Conservation (phyloP, 37 sponge, comb jelly and placozoan genomes). For the Tethya wilhelma region DNA sequence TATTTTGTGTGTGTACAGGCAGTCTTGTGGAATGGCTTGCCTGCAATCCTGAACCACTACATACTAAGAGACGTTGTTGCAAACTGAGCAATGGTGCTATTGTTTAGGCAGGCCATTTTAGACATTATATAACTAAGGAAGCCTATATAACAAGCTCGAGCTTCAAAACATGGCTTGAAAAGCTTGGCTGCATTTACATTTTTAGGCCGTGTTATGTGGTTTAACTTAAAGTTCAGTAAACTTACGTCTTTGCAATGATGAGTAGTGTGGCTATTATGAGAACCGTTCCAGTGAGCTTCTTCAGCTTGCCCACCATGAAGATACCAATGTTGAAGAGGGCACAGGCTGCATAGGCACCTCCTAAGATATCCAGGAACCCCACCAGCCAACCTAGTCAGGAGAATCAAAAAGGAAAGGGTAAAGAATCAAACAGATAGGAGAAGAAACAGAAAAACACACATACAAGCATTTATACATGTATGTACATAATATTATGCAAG, state of each 20-base stretch:
- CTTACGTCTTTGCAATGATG: slow-evolving; percentile 59
- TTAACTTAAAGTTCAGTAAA: background rate
- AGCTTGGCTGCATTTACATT: no score
- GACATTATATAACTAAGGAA: no score
- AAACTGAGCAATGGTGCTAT: no score
- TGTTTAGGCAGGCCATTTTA: no score
- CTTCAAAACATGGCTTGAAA: no score
- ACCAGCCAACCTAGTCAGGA: slow-evolving; percentile 33
- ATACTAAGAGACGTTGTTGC: no score
- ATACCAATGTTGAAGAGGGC: slow-evolving; percentile 74
- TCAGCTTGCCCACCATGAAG: slow-evolving; percentile 79
- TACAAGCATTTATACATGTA: background rate
- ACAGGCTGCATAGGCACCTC: slow-evolving; percentile 66
- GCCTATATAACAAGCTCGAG: no score
- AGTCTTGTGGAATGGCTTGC: no score
- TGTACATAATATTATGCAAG: background rate
- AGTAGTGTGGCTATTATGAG: slow-evolving; percentile 44
- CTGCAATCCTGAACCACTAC: no score
- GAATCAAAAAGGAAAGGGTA: no score
- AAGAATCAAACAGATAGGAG: background rate
- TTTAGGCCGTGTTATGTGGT: no score
- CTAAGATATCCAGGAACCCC: slow-evolving; percentile 48
- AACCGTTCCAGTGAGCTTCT: slow-evolving; percentile 40
- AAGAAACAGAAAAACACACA: background rate
- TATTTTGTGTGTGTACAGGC: no score